Evolutionary conservation across 1,140 invertebrate genomes (phyloP).

Genomic region (Drosophila mayri): DNA sequence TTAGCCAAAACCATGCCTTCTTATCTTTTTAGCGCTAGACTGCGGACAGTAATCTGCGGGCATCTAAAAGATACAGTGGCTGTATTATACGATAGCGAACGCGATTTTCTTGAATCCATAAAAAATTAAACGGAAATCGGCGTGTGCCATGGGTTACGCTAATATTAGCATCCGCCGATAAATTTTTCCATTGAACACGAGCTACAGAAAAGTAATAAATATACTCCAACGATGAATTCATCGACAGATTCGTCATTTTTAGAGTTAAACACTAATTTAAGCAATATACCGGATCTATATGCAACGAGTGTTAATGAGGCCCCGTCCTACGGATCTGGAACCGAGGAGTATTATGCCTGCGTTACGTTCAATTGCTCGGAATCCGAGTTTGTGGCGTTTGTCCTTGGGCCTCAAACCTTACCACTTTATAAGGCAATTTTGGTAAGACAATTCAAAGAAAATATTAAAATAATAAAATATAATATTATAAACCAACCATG

Average conservation of each 20-base stretch:
- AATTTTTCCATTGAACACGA: neutral
- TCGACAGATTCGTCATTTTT: slow-evolving; percentile 10
- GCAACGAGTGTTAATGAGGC: slow-evolving; percentile 16
- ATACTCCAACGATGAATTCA: slow-evolving; percentile 11
- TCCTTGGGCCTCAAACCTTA: slow-evolving; percentile 86
- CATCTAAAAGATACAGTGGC: slow-evolving; percentile 78
- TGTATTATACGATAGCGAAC: slow-evolving; percentile 51
- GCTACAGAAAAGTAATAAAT: neutral
- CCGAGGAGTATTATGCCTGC: slow-evolving; percentile 51
- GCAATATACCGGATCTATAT: slow-evolving; percentile 24
- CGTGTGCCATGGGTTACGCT: slow-evolving; percentile 25
- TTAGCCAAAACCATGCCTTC: slow-evolving; percentile 64
- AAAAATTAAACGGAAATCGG: slow-evolving; percentile 33
- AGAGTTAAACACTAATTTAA: slow-evolving; percentile 7
- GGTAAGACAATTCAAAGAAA: slow-evolving; percentile 46
- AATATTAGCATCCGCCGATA: slow-evolving; percentile 16
- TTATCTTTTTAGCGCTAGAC: slow-evolving; percentile 74
- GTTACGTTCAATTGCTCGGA: slow-evolving; percentile 86
- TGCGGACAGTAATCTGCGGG: slow-evolving; percentile 73
- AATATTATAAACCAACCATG: neutral
- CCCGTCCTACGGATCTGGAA: slow-evolving; percentile 11
- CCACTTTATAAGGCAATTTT: slow-evolving; percentile 85
- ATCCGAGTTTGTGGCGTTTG: slow-evolving; percentile 85
- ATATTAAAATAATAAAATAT: neutral
- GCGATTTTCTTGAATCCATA: slow-evolving; percentile 28